Evolutionary conservation across 2,113 vertebrate species (phyloP), one percentile per base, ranked within the genome.

Genomic region (Cisticola juncidis): DNA sequence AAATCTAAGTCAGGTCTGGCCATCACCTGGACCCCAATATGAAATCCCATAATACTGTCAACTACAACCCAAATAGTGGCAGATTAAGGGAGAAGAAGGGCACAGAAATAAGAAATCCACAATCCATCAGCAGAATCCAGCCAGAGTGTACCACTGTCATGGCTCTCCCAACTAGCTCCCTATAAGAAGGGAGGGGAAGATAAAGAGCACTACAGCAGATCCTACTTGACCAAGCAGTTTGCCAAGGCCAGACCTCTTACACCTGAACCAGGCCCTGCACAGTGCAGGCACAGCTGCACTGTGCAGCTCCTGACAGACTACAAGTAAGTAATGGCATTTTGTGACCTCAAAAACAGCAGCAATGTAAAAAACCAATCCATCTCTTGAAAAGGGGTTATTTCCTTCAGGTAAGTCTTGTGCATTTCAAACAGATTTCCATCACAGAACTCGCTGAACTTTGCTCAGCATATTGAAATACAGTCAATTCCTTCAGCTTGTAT

Each of bases 341-440:
- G 16, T 3, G 15, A 54, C 66, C 64, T 53, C 68, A 83, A 36
- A 70, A 65, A 66, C 21, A 92, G 54, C 58, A 92, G 35, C 48
- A 53, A 17, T 8, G 53, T 33, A 80, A 40, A 31, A 35, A 77
- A 51, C 13, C 31, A 69, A 57, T 1, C 0, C 2, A 65, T 36
- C 54, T 36, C 9, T 60, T 14, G 14, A 10, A 3, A 3, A 12
- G 0, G 0, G n/a, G 14, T 65, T 38, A 58, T 13, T 62, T 50
- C 33, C 42, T 73, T 70, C n/a, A 12, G 2, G 16, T 42, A 48
- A 42, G 9, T 26, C 54, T 17, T 35, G 6, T 3, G 9, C 16
- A 73, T 57, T 81, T 86, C 45, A 45, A 82, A 65, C 3, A 50
- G n/a, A 53, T n/a, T 72, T 77, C 35, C 54, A 42, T 3, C 5